These are phyloP conservation scores for Dreissena rostriformis DNA, from an alignment of 1,140 invertebrate species.

Conservation along the genomic window DNA sequence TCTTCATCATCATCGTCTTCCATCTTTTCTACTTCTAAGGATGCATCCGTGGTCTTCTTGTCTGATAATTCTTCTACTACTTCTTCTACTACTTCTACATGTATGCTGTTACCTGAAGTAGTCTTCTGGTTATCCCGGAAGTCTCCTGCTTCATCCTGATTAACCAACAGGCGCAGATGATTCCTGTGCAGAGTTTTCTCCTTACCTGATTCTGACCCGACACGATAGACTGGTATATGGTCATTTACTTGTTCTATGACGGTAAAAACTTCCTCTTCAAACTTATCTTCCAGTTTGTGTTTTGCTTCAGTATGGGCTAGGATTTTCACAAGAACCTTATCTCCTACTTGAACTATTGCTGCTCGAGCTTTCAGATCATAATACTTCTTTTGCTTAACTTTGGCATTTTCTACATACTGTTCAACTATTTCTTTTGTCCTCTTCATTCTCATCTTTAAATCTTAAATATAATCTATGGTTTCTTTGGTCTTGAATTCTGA, in stretches of 20 bases:
- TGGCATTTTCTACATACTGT: constrained; percentile 8
- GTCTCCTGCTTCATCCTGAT: background rate
- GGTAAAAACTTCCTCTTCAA: constrained; percentile 13
- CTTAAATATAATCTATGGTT: constrained; percentile 27
- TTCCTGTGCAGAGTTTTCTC: constrained; percentile 37
- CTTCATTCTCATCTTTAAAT: constrained; percentile 21
- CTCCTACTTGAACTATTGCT: constrained; percentile 18
- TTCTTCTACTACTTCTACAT: background rate
- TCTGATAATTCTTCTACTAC: constrained; percentile 1
- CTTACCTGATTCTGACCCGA: constrained; percentile 24
- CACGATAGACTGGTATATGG: constrained; percentile 42
- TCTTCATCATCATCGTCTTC: background rate
- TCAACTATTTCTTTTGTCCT: constrained; percentile 27
- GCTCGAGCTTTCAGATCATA: constrained; percentile 45
- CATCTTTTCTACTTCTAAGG: background rate
- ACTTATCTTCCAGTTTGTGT: constrained; percentile 49
- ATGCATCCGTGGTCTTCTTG: constrained; percentile 2
- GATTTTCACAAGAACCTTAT: constrained; percentile 47
- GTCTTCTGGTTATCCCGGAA: no score
- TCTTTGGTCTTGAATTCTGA: background rate
- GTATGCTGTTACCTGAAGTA: no score
- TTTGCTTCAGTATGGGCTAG: constrained; percentile 18
- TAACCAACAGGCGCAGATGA: constrained; percentile 20
- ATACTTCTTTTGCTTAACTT: constrained; percentile 7
- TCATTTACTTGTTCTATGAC: constrained; percentile 8